phyloP scores from a whole-genome alignment of 2,113 vertebrate genomes.

The Bambusicola thoracicus region DNA sequence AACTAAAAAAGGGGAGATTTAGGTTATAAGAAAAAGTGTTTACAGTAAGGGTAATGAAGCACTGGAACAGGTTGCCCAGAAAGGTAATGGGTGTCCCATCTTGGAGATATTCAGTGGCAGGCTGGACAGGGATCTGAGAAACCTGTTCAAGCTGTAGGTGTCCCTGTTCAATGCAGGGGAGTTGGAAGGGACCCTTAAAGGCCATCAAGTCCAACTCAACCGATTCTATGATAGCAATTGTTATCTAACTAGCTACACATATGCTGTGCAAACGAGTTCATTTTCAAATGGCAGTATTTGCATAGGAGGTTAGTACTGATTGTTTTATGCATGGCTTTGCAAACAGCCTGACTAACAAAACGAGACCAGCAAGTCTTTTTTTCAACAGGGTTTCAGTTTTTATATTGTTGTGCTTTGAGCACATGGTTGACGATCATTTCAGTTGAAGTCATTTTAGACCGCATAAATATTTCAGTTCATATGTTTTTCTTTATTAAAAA shows the following conservation, averaged over 20 bases:
- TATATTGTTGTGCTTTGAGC: not conserved
- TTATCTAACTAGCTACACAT: not conserved
- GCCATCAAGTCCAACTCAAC: too few species aligned
- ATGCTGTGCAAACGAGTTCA: not conserved
- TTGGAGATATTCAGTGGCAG: too few species aligned
- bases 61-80: too few species aligned
- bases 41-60: too few species aligned
- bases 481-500: not conserved
- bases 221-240: not conserved
- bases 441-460: not conserved
- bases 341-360: not conserved
- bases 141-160: too few species aligned
- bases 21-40: too few species aligned
- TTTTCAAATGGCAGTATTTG: not conserved
- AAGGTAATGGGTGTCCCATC: too few species aligned
- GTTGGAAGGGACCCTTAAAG: too few species aligned
- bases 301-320: not conserved
- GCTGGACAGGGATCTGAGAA: too few species aligned
- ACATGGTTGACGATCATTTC: not conserved
- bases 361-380: not conserved
- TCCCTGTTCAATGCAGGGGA: too few species aligned
- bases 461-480: not conserved
- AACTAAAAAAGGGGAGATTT: too few species aligned
- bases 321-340: not conserved
- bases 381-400: not conserved